A percentile compares a stretch with the other conserved stretches of the same genome.
Conservation (phyloP, 2,888 invertebrate species). For the Macaria liturata region DNA sequence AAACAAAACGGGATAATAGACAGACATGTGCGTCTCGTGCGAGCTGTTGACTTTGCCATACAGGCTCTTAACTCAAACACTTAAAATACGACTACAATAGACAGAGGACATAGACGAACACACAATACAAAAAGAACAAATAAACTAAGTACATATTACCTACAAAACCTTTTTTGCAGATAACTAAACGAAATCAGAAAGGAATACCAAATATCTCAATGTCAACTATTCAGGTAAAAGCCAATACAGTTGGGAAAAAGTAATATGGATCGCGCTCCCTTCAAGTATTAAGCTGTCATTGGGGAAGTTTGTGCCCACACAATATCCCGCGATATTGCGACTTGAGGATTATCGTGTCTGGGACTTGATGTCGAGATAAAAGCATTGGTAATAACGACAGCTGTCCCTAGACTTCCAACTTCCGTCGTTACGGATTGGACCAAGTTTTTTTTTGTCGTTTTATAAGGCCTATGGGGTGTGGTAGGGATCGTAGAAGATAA, state of each 20-base stretch:
- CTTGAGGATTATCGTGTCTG: conserved; percentile 60
- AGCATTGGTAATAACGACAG: conserved; percentile 30
- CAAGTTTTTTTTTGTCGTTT: too few relatives aligned
- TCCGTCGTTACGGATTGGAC: neutral
- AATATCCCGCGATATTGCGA: conserved; percentile 58
- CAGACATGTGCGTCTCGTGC: neutral
- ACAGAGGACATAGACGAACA: too few relatives aligned
- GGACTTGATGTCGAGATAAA: conserved; percentile 35
- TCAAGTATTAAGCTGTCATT: conserved; percentile 55
- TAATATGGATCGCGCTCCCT: conserved; percentile 51
- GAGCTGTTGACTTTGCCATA: too few relatives aligned
- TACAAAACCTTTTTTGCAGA: too few relatives aligned
- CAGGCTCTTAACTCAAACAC: too few relatives aligned
- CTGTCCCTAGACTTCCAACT: neutral
- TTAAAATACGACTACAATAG: neutral
- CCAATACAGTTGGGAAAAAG: conserved; percentile 42
- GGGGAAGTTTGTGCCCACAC: conserved; percentile 52
- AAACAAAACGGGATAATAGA: conserved; percentile 28
- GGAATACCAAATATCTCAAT: conserved; percentile 21
- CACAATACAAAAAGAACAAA: too few relatives aligned
- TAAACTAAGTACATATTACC: too few relatives aligned
- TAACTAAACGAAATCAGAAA: conserved; percentile 3
- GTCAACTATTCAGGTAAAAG: conserved; percentile 25
- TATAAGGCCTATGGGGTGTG: too few relatives aligned
- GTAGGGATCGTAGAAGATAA: too few relatives aligned